Conservation (phyloP, 2,797 vertebrate genomes). For the Acanthornis magna region DNA sequence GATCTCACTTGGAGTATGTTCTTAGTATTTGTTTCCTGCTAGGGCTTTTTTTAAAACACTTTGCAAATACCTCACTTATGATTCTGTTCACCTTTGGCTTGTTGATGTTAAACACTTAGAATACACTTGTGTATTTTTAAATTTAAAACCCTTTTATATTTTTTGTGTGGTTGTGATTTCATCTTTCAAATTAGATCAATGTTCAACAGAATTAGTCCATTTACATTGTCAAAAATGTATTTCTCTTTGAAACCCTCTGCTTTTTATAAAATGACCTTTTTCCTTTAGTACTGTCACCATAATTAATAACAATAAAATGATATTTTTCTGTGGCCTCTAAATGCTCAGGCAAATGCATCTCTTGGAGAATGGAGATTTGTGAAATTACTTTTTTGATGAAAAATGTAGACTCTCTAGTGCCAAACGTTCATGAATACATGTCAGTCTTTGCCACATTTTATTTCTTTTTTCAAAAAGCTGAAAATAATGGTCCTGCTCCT, state of each 20-base stretch:
- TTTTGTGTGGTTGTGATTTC: neutral
- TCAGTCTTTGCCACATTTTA: neutral
- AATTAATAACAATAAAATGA: neutral
- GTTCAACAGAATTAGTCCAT: neutral
- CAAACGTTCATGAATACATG: neutral
- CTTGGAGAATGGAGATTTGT: neutral
- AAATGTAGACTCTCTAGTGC: neutral
- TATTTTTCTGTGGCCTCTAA: neutral
- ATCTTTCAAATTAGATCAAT: neutral
- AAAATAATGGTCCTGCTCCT: neutral
- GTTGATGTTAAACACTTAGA: neutral
- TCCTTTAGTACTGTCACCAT: neutral
- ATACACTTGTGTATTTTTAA: neutral
- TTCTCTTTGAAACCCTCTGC: neutral
- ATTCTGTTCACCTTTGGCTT: neutral
- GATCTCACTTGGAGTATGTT: neutral
- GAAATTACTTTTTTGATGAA: constrained; percentile 1
- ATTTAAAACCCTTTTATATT: neutral
- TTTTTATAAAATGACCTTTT: neutral
- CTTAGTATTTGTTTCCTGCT: neutral
- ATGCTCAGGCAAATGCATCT: neutral
- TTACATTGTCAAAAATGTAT: neutral
- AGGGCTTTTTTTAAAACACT: neutral
- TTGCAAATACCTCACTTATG: neutral
- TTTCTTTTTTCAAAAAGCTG: neutral